Percentiles rank a stretch among this genome's conserved stretches.
Conservation (phyloP, 2,113 vertebrate genomes). For the Dicrurus megarhynchus region DNA sequence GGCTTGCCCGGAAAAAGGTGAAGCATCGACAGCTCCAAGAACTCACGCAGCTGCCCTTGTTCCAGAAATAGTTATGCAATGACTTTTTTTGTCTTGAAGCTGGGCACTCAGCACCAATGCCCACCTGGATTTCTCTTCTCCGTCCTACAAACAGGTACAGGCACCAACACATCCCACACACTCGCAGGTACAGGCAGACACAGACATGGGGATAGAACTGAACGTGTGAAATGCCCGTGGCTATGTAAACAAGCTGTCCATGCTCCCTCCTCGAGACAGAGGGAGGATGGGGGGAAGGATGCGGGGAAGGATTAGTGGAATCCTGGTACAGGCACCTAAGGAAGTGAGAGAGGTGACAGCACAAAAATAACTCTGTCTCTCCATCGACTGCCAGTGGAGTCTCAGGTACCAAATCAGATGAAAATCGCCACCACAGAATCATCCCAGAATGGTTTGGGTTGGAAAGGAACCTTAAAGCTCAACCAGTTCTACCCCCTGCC, state of each 20-base stretch:
- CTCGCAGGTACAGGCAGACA: not conserved
- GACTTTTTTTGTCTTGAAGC: not conserved
- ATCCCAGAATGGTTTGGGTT: not conserved
- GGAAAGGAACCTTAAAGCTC: not conserved
- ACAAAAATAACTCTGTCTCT: not conserved
- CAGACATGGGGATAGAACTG: not conserved
- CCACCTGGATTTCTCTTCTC: not conserved
- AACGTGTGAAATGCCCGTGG: not conserved
- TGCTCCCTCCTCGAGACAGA: not conserved
- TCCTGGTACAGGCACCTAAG: not conserved
- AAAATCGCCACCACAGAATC: not conserved
- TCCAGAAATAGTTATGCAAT: not conserved
- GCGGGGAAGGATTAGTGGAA: not conserved
- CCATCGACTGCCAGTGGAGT: fast-evolving
- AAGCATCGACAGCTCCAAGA: not conserved
- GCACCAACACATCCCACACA: not conserved
- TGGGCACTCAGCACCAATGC: not conserved
- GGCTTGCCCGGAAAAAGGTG: not conserved
- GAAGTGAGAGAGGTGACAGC: not conserved
- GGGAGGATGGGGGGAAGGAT: not conserved
- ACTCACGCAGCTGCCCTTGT: not conserved
- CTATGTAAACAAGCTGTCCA: not conserved
- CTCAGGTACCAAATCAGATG: not conserved
- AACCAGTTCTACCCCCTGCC: not conserved
- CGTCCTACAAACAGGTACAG: not conserved